Evolutionary conservation across 2,113 vertebrate species (phyloP).

Genomic region (Actenoides lindsayi): DNA sequence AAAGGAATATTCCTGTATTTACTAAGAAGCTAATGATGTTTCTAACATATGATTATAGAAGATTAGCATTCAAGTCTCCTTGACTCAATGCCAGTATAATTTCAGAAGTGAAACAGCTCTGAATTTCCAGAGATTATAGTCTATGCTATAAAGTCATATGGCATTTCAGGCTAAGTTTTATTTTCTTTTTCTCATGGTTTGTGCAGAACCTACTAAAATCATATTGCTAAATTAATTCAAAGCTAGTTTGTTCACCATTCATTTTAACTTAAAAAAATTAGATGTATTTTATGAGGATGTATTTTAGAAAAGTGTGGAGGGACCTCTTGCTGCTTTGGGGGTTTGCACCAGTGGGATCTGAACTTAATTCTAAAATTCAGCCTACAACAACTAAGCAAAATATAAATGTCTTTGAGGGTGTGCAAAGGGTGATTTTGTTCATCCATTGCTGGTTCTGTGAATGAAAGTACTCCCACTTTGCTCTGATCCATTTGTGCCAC

Average conservation of each 20-base stretch:
- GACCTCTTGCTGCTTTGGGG: background rate
- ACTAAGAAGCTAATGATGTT: slow-evolving; percentile 23
- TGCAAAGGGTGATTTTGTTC: background rate
- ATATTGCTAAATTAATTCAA: background rate
- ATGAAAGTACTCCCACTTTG: background rate
- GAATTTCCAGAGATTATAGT: background rate
- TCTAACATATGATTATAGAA: background rate
- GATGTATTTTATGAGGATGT: background rate
- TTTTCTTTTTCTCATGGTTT: background rate
- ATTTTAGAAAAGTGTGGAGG: background rate
- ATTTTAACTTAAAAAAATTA: background rate
- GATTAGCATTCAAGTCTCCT: background rate
- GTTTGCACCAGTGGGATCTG: background rate
- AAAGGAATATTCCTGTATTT: slow-evolving; percentile 11
- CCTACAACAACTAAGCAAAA: background rate
- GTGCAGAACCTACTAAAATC: background rate
- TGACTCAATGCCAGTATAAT: background rate
- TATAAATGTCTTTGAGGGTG: background rate
- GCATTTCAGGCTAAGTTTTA: background rate
- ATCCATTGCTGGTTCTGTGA: background rate
- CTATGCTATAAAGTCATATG: background rate
- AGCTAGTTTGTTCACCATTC: background rate
- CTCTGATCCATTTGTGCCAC: background rate
- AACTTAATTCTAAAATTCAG: background rate
- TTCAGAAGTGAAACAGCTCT: background rate